Evolutionary conservation across 2,888 invertebrate species (phyloP), one percentile per base, ranked within the genome.

Genomic region (Parasteatoda lunata): DNA sequence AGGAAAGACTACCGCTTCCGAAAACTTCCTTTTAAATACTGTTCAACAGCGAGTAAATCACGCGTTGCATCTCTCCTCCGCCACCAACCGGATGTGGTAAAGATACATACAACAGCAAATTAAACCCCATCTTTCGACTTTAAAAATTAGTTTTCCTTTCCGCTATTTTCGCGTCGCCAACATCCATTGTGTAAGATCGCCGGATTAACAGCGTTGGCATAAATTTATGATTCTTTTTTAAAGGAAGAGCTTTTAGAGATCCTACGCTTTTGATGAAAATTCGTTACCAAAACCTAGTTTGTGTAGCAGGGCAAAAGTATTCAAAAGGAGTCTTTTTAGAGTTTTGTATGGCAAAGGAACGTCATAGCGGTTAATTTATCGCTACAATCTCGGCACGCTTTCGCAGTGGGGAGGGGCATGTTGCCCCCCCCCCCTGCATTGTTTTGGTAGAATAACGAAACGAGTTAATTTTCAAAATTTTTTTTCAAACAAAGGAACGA

Each of bases 21-120:
- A 66, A 70, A 77, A 77, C 66, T 66, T n/a, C 13, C 13, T 51
- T 68, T 77, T 77, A 77, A 77, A 68, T 77, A 77, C 66, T 68
- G 77, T 52, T 77, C 77, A 77, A 48, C 64, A 15, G 45, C 2
- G 45, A 30, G 49, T 52, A 73, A 73, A 54, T 73, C 72, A 73
- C 52, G 11, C 13, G 11, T 54, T 54, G 54, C 54, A 54, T 54
- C 8, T 13, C 8, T 54, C 54, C 13, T 13, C 13, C 54, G 54
- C 54, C 8, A 54, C 13, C 54, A 11, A 54, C 54, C 9, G 54
- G 13, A 54, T 8, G 9, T 4, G 3, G 54, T 13, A 54, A 54
- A 13, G 13, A 54, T 13, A 54, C 13, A 13, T 11, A 54, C 30
- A 54, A 54, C 54, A 54, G 54, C 13, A 54, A 54, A 54, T 54